Conservation (phyloP, 2,113 vertebrate species). For the Phainopepla nitens region DNA sequence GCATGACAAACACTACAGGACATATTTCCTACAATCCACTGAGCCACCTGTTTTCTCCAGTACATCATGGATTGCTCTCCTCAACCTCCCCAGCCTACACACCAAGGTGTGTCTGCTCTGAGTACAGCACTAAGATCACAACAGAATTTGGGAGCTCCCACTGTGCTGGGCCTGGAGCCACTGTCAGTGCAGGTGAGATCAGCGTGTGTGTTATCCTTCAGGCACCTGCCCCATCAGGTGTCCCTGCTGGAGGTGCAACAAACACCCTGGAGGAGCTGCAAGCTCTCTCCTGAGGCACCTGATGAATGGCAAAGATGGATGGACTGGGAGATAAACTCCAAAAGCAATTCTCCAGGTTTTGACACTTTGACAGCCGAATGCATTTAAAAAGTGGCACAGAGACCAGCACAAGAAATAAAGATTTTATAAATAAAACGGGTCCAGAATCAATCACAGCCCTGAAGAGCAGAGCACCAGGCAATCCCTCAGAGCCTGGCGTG, state of each 20-base stretch:
- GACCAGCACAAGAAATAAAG: not conserved
- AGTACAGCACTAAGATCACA: not conserved
- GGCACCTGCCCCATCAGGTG: fast-evolving
- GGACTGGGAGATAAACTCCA: slow-evolving; percentile 4
- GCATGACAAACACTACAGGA: not conserved
- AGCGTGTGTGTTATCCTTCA: not conserved
- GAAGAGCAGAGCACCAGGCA: not conserved
- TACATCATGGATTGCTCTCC: not conserved
- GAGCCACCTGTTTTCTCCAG: not conserved
- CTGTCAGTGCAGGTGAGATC: not conserved
- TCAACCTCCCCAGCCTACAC: not conserved
- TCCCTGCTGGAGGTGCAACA: not conserved
- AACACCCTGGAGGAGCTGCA: not conserved
- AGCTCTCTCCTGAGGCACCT: not conserved
- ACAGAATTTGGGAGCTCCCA: not conserved
- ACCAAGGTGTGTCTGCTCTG: not conserved
- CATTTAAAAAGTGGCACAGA: not conserved
- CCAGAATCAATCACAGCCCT: not conserved
- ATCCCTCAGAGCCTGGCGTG: fast-evolving
- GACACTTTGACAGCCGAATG: slow-evolving; percentile 27
- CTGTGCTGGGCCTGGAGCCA: not conserved
- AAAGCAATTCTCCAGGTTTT: not conserved
- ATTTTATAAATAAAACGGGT: not conserved
- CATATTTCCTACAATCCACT: not conserved
- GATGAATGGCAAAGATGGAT: not conserved